A percentile compares a stretch with the other conserved stretches of the same genome.
phyloP scores from a whole-genome alignment of 2,113 vertebrate genomes.

The Boulengeromyrus knoepffleri region DNA sequence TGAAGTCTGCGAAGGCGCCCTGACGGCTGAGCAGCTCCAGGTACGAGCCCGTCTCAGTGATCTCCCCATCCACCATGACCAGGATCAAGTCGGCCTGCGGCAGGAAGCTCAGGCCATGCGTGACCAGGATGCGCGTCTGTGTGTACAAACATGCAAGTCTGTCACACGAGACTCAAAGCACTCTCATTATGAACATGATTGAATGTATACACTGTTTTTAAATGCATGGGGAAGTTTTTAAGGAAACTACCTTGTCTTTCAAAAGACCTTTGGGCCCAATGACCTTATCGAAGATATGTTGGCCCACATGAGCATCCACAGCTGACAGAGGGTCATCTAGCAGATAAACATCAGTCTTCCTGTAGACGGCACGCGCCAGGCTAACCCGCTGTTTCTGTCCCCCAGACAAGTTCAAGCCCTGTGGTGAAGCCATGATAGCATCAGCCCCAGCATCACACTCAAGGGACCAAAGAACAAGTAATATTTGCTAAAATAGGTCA shows the following conservation, averaged over 20 bases:
- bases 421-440: background rate
- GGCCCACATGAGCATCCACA: conserved; percentile 59
- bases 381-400: conserved; percentile 61
- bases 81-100: conserved; percentile 69
- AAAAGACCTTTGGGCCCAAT: conserved; percentile 54
- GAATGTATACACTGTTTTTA: background rate
- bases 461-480: background rate
- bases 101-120: conserved; percentile 69
- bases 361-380: conserved; percentile 56
- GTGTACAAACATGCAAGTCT: background rate
- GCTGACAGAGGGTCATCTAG: conserved; percentile 60
- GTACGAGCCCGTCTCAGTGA: conserved; percentile 77
- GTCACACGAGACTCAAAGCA: background rate
- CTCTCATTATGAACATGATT: background rate
- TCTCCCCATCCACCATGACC: conserved; percentile 72
- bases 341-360: conserved; percentile 51
- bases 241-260: conserved; percentile 42
- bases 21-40: conserved; percentile 66
- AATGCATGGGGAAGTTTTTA: background rate
- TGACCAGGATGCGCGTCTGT: conserved; percentile 75
- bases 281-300: conserved; percentile 58
- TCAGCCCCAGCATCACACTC: background rate
- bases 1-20: conserved; percentile 65
- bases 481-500: background rate
- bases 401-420: conserved; percentile 60